These are phyloP conservation scores for Paelopatides confundens DNA, from an alignment of 53 echinoderm and acorn worm genomes.

Conservation along the genomic window DNA sequence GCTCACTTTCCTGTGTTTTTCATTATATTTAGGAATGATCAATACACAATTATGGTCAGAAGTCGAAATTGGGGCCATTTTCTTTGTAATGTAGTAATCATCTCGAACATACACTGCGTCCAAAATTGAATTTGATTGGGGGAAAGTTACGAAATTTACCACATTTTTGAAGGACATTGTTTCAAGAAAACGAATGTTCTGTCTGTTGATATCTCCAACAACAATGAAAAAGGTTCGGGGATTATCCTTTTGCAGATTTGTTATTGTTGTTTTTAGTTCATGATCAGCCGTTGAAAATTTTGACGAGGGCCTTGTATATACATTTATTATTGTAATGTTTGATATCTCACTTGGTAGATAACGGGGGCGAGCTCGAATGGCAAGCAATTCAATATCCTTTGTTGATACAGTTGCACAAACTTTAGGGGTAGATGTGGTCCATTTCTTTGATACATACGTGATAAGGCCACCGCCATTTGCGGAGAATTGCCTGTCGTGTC, in stretches of 20 bases:
- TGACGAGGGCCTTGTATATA: conserved; percentile 10
- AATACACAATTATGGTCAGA: neutral
- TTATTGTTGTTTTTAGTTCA: neutral
- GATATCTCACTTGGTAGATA: conserved; percentile 34
- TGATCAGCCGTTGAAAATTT: conserved; percentile 21
- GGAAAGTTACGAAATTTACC: neutral
- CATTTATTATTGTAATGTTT: conserved; percentile 26
- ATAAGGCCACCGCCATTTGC: conserved; percentile 33
- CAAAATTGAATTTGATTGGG: neutral
- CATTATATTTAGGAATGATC: neutral
- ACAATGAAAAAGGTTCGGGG: neutral
- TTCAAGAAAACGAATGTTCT: neutral
- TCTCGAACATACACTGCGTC: neutral
- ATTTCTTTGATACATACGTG: conserved; percentile 25
- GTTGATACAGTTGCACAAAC: conserved; percentile 21
- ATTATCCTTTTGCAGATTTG: conserved; percentile 32
- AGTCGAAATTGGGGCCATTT: neutral
- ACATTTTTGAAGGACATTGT: neutral
- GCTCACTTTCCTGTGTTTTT: neutral
- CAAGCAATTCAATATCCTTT: conserved; percentile 18
- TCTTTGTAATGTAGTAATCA: neutral
- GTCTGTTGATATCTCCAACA: conserved; percentile 10
- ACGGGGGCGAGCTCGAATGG: neutral
- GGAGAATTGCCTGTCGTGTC: neutral
- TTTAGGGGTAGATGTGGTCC: conserved; percentile 3